These are phyloP conservation scores for Pachycephala philippinensis DNA, from an alignment of 2,113 vertebrate genomes.

Conservation along the genomic window DNA sequence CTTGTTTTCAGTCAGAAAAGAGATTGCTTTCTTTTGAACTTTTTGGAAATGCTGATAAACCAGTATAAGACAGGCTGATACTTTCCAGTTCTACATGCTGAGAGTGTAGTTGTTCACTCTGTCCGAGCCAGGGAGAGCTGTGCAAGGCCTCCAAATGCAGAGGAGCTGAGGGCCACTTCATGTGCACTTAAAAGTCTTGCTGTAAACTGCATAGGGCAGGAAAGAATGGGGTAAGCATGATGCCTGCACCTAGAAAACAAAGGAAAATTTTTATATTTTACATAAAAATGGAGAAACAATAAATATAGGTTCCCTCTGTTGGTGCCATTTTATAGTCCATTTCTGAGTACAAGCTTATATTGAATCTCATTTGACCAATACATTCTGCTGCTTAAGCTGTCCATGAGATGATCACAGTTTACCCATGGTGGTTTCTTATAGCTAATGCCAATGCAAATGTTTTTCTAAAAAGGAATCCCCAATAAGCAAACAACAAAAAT, in stretches of 20 bases:
- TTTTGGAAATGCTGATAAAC: background rate
- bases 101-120: background rate
- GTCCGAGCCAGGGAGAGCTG: background rate
- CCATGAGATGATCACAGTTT: background rate
- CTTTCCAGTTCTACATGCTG: background rate
- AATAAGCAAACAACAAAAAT: background rate
- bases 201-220: background rate
- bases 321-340: background rate
- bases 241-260: background rate
- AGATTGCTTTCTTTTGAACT: background rate
- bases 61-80: rapidly evolving
- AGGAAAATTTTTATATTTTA: background rate
- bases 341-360: background rate
- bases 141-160: background rate
- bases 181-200: background rate
- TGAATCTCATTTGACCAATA: background rate
- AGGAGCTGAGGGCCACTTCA: rapidly evolving
- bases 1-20: background rate
- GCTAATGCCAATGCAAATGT: background rate
- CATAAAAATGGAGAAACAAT: background rate
- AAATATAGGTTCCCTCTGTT: background rate
- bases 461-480: background rate
- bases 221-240: background rate
- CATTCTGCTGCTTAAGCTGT: background rate
- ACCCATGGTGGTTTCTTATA: background rate